Evolutionary conservation across 2,888 invertebrate genomes (phyloP).

Genomic region (Tenthredo distinguenda): DNA sequence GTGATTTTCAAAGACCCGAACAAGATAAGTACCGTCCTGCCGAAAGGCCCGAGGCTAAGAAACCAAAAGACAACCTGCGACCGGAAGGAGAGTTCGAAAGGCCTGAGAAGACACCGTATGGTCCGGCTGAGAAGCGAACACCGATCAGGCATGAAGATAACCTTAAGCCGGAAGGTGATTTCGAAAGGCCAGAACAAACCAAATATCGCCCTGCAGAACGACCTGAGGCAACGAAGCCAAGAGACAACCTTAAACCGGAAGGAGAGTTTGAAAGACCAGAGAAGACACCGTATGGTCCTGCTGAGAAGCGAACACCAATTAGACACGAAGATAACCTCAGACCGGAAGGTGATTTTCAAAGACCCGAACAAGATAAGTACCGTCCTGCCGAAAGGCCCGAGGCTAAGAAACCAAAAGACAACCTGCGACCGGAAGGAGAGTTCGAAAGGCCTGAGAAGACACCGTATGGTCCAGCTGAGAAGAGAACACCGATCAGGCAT

Average conservation of each 20-base stretch:
- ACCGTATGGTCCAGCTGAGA: slow-evolving; percentile 73
- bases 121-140: slow-evolving; percentile 68
- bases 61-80: slow-evolving; percentile 75
- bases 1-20: slow-evolving; percentile 77
- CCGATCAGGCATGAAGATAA: slow-evolving; percentile 80
- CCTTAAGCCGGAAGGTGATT: slow-evolving; percentile 82
- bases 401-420: slow-evolving; percentile 81
- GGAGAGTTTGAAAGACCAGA: slow-evolving; percentile 67
- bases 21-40: slow-evolving; percentile 75
- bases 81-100: slow-evolving; percentile 76
- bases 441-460: slow-evolving; percentile 79
- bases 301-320: slow-evolving; percentile 74
- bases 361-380: slow-evolving; percentile 75
- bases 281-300: slow-evolving; percentile 61
- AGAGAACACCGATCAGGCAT: slow-evolving; percentile 75
- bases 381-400: slow-evolving; percentile 76
- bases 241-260: slow-evolving; percentile 74
- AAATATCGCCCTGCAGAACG: slow-evolving; percentile 79
- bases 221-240: slow-evolving; percentile 74
- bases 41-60: slow-evolving; percentile 73
- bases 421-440: slow-evolving; percentile 83
- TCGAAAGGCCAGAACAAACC: slow-evolving; percentile 72
- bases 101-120: slow-evolving; percentile 72
- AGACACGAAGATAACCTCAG: slow-evolving; percentile 81
- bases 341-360: slow-evolving; percentile 79